Conservation (phyloP, 2,888 invertebrate species). For the Hypomecis punctinalis region DNA sequence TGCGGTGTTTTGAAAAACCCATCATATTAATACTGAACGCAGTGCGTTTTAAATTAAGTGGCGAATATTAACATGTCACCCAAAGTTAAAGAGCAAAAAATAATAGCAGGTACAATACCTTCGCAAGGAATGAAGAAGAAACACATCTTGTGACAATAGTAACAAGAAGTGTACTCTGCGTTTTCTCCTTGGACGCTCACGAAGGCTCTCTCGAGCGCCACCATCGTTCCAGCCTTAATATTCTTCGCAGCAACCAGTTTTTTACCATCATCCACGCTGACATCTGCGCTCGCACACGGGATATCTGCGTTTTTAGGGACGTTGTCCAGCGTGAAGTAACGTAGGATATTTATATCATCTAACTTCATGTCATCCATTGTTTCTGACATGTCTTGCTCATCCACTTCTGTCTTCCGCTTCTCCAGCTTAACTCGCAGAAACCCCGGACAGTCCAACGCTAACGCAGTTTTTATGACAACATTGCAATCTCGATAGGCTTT, state of each 20-base stretch:
- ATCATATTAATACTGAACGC: no score
- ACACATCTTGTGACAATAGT: slow-evolving; percentile 22
- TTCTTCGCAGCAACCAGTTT: slow-evolving; percentile 20
- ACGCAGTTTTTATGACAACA: slow-evolving; percentile 8
- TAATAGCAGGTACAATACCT: neutral
- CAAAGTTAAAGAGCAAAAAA: neutral
- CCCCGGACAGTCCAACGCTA: neutral
- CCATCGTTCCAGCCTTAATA: slow-evolving; percentile 25
- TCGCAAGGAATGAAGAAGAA: slow-evolving; percentile 22
- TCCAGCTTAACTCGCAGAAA: slow-evolving; percentile 15
- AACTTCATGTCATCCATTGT: no score
- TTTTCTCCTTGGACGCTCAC: slow-evolving; percentile 6
- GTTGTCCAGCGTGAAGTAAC: slow-evolving; percentile 1
- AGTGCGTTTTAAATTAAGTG: no score
- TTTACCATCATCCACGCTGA: slow-evolving; percentile 12
- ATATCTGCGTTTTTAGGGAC: slow-evolving; percentile 20
- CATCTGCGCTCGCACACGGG: slow-evolving; percentile 26
- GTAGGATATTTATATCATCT: neutral
- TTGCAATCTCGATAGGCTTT: slow-evolving; percentile 26
- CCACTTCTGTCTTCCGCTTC: slow-evolving; percentile 2
- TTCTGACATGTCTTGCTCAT: no score
- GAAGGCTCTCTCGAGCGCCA: slow-evolving; percentile 32
- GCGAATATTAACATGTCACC: no score
- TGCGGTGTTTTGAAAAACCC: no score
- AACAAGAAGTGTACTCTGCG: slow-evolving; percentile 13